Percentiles rank a stretch among this genome's conserved stretches.
phyloP scores from a whole-genome alignment of 1,140 invertebrate genomes.

The Episyrphus balteatus region DNA sequence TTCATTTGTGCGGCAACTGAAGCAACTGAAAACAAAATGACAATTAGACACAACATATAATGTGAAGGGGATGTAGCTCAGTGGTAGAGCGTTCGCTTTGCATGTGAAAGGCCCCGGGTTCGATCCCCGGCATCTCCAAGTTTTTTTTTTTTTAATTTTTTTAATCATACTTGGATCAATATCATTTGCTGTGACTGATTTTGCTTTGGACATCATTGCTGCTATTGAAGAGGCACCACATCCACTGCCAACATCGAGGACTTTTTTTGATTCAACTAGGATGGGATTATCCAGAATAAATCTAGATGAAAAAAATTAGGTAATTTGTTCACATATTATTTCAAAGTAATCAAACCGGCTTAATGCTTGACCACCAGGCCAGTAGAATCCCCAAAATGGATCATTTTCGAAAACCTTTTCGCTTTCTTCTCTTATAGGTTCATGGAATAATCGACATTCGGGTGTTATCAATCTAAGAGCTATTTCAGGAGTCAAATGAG shows the following conservation, averaged over 20 bases:
- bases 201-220: conserved; percentile 25
- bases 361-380: conserved; percentile 46
- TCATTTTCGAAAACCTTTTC: conserved; percentile 30
- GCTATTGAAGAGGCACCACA: conserved; percentile 38
- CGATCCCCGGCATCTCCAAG: conserved; percentile 61
- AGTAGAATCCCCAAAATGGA: conserved; percentile 49
- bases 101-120: conserved; percentile 78
- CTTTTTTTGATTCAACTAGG: conserved; percentile 13
- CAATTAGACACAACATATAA: not conserved
- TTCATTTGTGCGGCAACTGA: conserved; percentile 39
- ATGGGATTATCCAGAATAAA: conserved; percentile 40
- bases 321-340: conserved; percentile 23
- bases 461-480: conserved; percentile 42
- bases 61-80: conserved; percentile 39
- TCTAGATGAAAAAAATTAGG: conserved; percentile 16
- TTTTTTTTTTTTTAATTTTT: not conserved
- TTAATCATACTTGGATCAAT: conserved; percentile 23
- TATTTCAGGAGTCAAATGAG: conserved; percentile 46
- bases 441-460: conserved; percentile 39
- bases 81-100: conserved; percentile 80
- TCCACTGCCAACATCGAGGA: conserved; percentile 38
- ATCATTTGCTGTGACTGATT: conserved; percentile 36
- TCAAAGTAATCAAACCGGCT: conserved; percentile 20
- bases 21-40: conserved; percentile 20
- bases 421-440: conserved; percentile 15